A percentile compares a stretch with the other conserved stretches of the same genome.
Conservation (phyloP, 2,888 invertebrate genomes). For the Dolichopus griseipennis region DNA sequence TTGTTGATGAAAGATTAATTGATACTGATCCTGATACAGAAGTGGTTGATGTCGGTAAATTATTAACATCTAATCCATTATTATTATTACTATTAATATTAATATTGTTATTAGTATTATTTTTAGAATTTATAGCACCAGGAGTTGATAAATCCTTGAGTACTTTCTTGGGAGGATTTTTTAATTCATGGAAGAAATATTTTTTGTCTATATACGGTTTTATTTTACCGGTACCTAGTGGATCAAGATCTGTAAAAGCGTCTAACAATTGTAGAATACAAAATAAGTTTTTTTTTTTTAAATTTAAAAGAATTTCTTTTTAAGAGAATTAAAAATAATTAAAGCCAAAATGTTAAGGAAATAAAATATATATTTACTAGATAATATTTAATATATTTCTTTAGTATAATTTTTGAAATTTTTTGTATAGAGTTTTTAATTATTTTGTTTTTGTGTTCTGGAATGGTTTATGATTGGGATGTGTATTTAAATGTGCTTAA, state of each 20-base stretch:
- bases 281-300: neutral
- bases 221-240: conserved; percentile 81
- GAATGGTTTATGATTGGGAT: neutral
- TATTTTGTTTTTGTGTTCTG: neutral
- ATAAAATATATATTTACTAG: neutral
- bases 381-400: too few species aligned
- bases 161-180: conserved; percentile 88
- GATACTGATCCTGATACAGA: conserved; percentile 8
- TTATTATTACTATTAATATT: neutral
- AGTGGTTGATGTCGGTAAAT: conserved; percentile 10
- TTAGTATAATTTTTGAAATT: too few species aligned
- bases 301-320: too few species aligned
- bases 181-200: conserved; percentile 91
- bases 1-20: neutral
- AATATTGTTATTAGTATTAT: conserved; percentile 16
- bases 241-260: conserved; percentile 89
- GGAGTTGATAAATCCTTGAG: conserved; percentile 64
- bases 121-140: conserved; percentile 16
- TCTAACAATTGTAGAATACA: conserved; percentile 50
- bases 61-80: conserved; percentile 14
- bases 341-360: neutral
- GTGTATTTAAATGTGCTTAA: neutral
- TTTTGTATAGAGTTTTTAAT: neutral
- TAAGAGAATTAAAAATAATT: neutral
- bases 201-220: conserved; percentile 92